phyloP scores from a whole-genome alignment of 2,797 vertebrate species.

The Podarcis siculus region DNA sequence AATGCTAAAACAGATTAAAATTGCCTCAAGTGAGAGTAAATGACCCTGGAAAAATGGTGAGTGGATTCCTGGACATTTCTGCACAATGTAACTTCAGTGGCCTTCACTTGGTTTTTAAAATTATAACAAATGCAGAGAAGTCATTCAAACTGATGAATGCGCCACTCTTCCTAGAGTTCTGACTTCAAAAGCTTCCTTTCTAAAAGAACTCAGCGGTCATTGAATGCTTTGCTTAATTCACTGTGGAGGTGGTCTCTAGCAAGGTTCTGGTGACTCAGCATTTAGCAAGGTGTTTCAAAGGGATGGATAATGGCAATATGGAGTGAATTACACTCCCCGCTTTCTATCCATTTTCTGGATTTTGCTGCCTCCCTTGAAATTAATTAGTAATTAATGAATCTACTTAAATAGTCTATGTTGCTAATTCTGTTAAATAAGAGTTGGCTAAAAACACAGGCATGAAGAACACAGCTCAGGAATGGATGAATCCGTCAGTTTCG shows the following conservation, averaged over 20 bases:
- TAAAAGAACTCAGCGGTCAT: neutral
- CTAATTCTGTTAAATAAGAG: conserved; percentile 53
- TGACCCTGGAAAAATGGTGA: neutral
- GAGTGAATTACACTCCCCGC: neutral
- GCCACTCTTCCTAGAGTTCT: neutral
- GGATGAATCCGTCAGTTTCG: no score
- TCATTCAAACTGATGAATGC: neutral
- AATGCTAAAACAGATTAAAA: no score
- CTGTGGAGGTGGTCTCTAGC: neutral
- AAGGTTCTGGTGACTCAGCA: neutral
- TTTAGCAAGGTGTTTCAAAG: conserved; percentile 2
- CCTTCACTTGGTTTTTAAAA: no score
- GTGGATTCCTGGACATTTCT: neutral
- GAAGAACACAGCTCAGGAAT: no score
- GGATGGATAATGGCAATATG: neutral
- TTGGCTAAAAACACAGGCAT: conserved; percentile 2
- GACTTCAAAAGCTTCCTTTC: neutral
- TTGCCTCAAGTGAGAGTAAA: neutral
- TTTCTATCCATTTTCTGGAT: conserved; percentile 12
- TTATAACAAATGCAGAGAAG: neutral
- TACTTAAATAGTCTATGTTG: conserved; percentile 47
- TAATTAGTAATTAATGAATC: conserved; percentile 43
- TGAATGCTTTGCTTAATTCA: neutral
- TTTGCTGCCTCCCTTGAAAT: conserved; percentile 44
- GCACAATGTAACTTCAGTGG: neutral